These are phyloP conservation scores for Eremobia ochroleuca DNA, from an alignment of 2,888 invertebrate genomes.

Conservation along the genomic window DNA sequence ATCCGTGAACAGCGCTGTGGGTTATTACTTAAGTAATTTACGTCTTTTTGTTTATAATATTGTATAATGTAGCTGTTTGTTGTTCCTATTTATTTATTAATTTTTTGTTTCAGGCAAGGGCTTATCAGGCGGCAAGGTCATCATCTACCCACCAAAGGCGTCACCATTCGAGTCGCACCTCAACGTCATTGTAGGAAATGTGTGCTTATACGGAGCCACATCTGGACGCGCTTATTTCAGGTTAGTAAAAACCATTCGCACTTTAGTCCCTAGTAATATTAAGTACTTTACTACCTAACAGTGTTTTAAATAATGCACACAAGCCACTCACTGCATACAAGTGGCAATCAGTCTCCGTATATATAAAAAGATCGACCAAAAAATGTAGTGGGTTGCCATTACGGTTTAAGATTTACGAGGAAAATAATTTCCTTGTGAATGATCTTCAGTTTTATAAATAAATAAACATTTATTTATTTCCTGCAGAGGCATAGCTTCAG, in stretches of 20 bases:
- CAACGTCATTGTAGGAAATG: constrained; percentile 99
- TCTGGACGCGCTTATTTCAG: constrained; percentile 97
- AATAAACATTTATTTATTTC: not conserved
- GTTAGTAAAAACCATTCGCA: not conserved
- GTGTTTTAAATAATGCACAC: not conserved
- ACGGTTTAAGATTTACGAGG: not conserved
- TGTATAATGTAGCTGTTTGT: no score
- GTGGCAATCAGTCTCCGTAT: not conserved
- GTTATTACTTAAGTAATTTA: no score
- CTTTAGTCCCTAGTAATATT: not conserved
- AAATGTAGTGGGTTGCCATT: not conserved
- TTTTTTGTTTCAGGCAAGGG: constrained; percentile 92
- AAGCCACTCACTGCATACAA: not conserved
- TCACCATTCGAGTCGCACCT: constrained; percentile 97
- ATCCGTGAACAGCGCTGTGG: no score
- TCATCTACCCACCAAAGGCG: constrained; percentile 97
- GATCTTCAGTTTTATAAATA: not conserved
- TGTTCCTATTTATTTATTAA: no score
- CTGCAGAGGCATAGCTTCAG: constrained; percentile 97
- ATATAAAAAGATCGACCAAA: not conserved
- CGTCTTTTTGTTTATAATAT: no score
- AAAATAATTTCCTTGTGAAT: not conserved
- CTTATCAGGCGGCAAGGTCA: constrained; percentile 97
- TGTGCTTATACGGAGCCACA: constrained; percentile 99
- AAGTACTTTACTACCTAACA: not conserved